phyloP scores from a whole-genome alignment of 2,113 vertebrate genomes.

The Platanista minor region DNA sequence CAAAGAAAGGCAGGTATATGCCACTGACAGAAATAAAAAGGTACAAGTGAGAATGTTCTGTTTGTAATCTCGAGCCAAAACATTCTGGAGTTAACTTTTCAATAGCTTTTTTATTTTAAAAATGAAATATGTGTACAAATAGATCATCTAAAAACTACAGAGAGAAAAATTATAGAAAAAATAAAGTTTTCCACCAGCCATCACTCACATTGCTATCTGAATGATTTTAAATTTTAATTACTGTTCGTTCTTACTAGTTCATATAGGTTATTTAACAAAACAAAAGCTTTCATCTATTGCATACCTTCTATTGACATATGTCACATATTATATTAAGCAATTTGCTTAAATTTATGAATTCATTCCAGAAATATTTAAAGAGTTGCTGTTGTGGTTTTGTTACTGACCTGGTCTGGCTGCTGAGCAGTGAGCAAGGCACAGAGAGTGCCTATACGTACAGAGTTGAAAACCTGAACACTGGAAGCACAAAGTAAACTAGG shows the following conservation, averaged over 20 bases:
- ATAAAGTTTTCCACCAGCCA: neutral
- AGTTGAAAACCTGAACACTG: neutral
- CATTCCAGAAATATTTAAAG: neutral
- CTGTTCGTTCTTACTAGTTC: neutral
- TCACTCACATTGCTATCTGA: neutral
- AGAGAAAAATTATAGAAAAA: neutral
- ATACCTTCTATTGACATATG: neutral
- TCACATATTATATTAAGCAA: neutral
- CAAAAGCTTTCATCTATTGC: neutral
- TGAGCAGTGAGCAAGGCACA: neutral
- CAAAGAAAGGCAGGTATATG: neutral
- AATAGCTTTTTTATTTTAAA: neutral
- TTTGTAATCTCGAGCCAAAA: neutral
- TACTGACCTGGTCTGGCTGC: accelerated
- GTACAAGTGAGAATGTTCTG: neutral
- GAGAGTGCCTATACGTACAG: neutral
- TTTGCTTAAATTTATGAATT: neutral
- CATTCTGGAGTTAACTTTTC: neutral
- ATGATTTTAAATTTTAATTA: neutral
- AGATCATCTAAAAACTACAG: neutral
- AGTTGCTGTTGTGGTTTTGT: neutral
- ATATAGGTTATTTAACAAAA: neutral
- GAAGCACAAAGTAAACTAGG: neutral
- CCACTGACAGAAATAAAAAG: neutral
- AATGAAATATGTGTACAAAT: neutral